A percentile compares a stretch with the other conserved stretches of the same genome.
These are phyloP conservation scores for Hemiprocne comata DNA, from an alignment of 2,113 vertebrate genomes.

Conservation along the genomic window DNA sequence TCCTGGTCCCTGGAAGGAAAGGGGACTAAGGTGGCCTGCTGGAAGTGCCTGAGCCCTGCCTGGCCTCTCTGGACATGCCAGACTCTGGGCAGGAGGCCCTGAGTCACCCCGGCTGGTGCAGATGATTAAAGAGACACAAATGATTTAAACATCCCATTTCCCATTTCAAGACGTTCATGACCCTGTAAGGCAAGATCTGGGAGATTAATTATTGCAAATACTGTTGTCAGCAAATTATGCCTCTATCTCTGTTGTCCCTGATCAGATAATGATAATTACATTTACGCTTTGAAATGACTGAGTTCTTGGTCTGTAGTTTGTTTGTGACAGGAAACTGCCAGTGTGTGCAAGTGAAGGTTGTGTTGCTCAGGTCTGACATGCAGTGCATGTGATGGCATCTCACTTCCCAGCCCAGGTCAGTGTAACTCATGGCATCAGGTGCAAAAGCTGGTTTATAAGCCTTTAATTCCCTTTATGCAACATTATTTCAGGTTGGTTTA, in stretches of 20 bases:
- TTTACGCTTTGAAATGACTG: slow-evolving; percentile 48
- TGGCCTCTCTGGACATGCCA: neutral
- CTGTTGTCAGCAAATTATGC: slow-evolving; percentile 55
- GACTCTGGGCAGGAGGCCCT: neutral
- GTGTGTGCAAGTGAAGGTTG: neutral
- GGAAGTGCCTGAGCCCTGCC: accelerated
- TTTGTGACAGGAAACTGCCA: slow-evolving; percentile 48
- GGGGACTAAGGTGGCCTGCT: accelerated
- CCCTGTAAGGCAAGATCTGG: slow-evolving; percentile 48
- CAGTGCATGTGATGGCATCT: neutral
- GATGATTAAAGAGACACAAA: slow-evolving; percentile 19
- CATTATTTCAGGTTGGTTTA: neutral
- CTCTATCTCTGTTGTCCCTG: slow-evolving; percentile 54
- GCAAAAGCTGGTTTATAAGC: slow-evolving; percentile 24
- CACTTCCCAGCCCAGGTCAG: neutral
- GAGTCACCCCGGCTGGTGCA: neutral
- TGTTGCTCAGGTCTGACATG: neutral
- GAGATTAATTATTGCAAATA: slow-evolving; percentile 62
- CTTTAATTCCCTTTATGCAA: neutral
- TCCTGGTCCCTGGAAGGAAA: neutral
- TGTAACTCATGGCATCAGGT: slow-evolving; percentile 14
- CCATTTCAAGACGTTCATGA: neutral
- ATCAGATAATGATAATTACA: slow-evolving; percentile 63
- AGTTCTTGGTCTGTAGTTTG: slow-evolving; percentile 56
- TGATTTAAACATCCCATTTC: slow-evolving; percentile 35